Evolutionary conservation across 2,888 invertebrate genomes (phyloP).

Genomic region (Mesochorus sp.): DNA sequence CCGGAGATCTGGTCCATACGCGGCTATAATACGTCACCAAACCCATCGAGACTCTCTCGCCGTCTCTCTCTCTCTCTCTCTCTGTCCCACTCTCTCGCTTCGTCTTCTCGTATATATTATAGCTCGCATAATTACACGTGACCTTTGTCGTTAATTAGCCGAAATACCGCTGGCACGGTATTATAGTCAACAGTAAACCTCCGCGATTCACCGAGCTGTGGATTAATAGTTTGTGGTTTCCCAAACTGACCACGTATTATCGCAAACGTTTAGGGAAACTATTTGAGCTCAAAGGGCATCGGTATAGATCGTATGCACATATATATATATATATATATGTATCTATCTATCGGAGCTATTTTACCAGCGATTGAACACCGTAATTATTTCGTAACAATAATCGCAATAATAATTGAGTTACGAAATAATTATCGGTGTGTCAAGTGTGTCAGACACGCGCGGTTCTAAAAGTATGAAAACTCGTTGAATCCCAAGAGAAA

Average conservation of each 20-base stretch:
- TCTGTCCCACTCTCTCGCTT: not conserved
- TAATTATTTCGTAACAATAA: not conserved
- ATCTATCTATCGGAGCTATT: too few relatives aligned
- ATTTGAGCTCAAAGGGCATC: slow-evolving; percentile 1
- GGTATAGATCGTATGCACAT: not conserved
- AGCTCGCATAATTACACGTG: slow-evolving; percentile 57
- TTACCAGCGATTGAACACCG: not conserved
- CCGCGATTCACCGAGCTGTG: slow-evolving; percentile 32
- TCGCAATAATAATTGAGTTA: too few relatives aligned
- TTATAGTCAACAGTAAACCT: slow-evolving; percentile 7
- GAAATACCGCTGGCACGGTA: slow-evolving; percentile 44
- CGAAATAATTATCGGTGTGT: too few relatives aligned
- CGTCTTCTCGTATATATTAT: slow-evolving; percentile 54
- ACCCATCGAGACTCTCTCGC: not conserved
- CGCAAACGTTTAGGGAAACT: slow-evolving; percentile 44
- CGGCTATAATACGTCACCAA: not conserved
- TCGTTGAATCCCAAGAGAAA: slow-evolving; percentile 47
- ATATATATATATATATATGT: too few relatives aligned
- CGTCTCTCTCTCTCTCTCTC: not conserved
- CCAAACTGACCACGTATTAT: slow-evolving; percentile 47
- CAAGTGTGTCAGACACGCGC: too few relatives aligned
- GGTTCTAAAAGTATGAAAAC: not conserved
- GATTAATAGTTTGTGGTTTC: slow-evolving; percentile 47
- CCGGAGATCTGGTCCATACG: too few relatives aligned
- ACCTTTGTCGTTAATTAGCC: slow-evolving; percentile 65